Evolutionary conservation across 2,888 invertebrate species (phyloP).

Genomic region (Eupelmus urozonus): DNA sequence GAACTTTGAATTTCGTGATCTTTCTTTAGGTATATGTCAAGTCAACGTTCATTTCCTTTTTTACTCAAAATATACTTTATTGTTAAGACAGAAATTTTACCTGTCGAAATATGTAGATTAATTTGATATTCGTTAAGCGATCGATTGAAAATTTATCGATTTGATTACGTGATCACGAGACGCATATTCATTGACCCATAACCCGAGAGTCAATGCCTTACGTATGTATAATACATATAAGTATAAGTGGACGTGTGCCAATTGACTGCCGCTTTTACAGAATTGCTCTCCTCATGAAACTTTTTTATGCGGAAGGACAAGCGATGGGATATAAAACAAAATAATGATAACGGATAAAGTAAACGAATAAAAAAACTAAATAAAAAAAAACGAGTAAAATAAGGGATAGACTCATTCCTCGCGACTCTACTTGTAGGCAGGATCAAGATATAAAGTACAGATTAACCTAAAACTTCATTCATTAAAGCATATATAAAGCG

Average conservation of each 20-base stretch:
- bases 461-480: constrained; percentile 22
- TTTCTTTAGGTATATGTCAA: too few species aligned
- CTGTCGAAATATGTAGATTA: too few species aligned
- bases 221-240: constrained; percentile 16
- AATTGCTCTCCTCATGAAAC: constrained; percentile 38
- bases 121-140: too few species aligned
- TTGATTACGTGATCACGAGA: neutral
- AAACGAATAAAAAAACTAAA: neutral
- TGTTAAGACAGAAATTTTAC: neutral
- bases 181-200: constrained; percentile 3
- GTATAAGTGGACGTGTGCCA: constrained; percentile 46
- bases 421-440: constrained; percentile 39
- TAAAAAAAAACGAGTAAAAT: constrained; percentile 7
- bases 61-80: too few species aligned
- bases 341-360: constrained; percentile 3
- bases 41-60: constrained; percentile 1
- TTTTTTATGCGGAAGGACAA: constrained; percentile 42
- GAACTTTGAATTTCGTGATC: too few species aligned
- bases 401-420: constrained; percentile 41
- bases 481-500: neutral
- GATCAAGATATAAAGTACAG: constrained; percentile 3
- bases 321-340: neutral
- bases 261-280: constrained; percentile 44
- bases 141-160: too few species aligned
- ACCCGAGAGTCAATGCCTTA: too few species aligned